Conservation (phyloP, 2,888 invertebrate species). For the Lepidochrysops patricia region DNA sequence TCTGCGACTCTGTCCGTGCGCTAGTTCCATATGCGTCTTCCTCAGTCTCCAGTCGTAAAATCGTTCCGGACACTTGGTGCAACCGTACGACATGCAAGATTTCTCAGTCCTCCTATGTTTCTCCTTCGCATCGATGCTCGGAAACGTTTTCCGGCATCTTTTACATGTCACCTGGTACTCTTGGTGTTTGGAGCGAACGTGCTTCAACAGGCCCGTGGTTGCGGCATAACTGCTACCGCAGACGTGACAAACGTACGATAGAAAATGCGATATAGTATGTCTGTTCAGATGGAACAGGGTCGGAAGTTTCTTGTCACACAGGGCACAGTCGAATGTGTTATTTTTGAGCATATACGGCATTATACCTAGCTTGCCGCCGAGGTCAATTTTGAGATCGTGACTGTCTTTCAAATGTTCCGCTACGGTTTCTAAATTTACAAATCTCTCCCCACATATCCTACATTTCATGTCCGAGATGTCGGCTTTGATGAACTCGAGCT, state of each 20-base stretch:
- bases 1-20: slow-evolving; percentile 46
- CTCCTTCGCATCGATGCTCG: slow-evolving; percentile 58
- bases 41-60: slow-evolving; percentile 51
- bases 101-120: slow-evolving; percentile 51
- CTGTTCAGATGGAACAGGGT: slow-evolving; percentile 52
- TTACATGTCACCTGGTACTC: slow-evolving; percentile 53
- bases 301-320: slow-evolving; percentile 50
- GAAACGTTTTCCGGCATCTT: slow-evolving; percentile 51
- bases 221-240: slow-evolving; percentile 61
- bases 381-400: slow-evolving; percentile 38
- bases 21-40: slow-evolving; percentile 51
- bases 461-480: slow-evolving; percentile 51
- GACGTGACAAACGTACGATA: slow-evolving; percentile 56
- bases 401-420: slow-evolving; percentile 39
- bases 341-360: slow-evolving; percentile 54
- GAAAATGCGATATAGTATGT: slow-evolving; percentile 58
- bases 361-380: slow-evolving; percentile 44
- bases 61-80: slow-evolving; percentile 51
- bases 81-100: slow-evolving; percentile 58
- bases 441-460: slow-evolving; percentile 37
- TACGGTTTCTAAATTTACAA: slow-evolving; percentile 36
- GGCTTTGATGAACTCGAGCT: slow-evolving; percentile 55
- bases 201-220: slow-evolving; percentile 48
- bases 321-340: slow-evolving; percentile 45
- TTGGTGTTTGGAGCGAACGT: slow-evolving; percentile 54